phyloP scores from a whole-genome alignment of 2,797 vertebrate genomes.

The Sphaeramia orbicularis region DNA sequence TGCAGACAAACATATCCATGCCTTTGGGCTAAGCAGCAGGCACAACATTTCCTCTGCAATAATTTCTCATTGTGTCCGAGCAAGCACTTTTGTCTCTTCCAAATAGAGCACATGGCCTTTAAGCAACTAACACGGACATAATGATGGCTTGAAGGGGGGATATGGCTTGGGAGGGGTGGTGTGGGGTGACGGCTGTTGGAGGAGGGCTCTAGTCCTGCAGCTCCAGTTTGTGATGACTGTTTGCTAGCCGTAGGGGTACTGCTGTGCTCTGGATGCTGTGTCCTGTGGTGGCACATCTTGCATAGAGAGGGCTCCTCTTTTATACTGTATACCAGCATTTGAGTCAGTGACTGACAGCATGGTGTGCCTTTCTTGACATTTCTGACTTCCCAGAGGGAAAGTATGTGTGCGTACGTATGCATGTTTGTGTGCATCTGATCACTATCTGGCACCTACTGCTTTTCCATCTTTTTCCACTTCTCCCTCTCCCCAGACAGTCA shows the following conservation, averaged over 20 bases:
- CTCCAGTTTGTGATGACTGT: slow-evolving; percentile 58
- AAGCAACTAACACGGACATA: slow-evolving; percentile 53
- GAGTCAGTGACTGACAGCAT: slow-evolving; percentile 60
- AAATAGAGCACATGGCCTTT: slow-evolving; percentile 62
- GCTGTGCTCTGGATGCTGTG: slow-evolving; percentile 53
- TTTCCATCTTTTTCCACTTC: slow-evolving; percentile 50
- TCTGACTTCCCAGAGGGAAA: slow-evolving; percentile 46
- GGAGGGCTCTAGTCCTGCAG: slow-evolving; percentile 35
- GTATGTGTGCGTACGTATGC: slow-evolving; percentile 6
- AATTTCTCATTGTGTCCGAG: slow-evolving; percentile 57
- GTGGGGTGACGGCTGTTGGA: slow-evolving; percentile 31
- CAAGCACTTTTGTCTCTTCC: slow-evolving; percentile 56
- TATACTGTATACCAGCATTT: slow-evolving; percentile 53
- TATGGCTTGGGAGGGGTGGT: background rate
- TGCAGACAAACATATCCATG: slow-evolving; percentile 58
- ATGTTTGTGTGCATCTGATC: slow-evolving; percentile 43
- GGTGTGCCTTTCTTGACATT: slow-evolving; percentile 64
- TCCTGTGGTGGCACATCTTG: slow-evolving; percentile 46
- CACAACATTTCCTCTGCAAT: slow-evolving; percentile 55
- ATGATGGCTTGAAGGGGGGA: slow-evolving; percentile 24
- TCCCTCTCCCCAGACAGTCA: slow-evolving; percentile 24
- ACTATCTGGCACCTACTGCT: slow-evolving; percentile 46
- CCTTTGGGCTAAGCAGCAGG: slow-evolving; percentile 63
- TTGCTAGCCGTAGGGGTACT: slow-evolving; percentile 49
- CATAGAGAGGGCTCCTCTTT: slow-evolving; percentile 41